phyloP scores from a whole-genome alignment of 2,797 vertebrate species.

The Catostomus latipinnis region DNA sequence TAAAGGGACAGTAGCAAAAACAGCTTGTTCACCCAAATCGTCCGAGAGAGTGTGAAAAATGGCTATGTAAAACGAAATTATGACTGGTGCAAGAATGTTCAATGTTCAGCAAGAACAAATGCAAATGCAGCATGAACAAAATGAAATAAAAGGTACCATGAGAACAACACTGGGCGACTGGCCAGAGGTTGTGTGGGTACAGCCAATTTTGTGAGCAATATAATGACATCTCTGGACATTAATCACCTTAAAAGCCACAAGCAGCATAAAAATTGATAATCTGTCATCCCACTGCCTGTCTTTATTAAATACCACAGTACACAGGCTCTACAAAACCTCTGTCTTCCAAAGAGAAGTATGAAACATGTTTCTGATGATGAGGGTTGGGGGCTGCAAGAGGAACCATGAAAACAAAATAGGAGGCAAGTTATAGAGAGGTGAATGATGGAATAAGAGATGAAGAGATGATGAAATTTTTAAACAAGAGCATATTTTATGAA shows the following conservation, averaged over 20 bases:
- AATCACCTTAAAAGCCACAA: conserved; percentile 75
- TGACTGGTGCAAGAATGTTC: neutral
- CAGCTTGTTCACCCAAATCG: too few relatives aligned
- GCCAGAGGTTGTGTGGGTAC: conserved; percentile 65
- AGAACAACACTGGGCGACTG: conserved; percentile 55
- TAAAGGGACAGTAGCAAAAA: too few relatives aligned
- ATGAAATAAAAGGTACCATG: conserved; percentile 63
- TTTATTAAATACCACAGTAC: conserved; percentile 75
- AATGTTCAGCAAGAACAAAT: too few relatives aligned
- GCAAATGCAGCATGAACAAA: conserved; percentile 43
- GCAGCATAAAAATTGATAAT: conserved; percentile 73
- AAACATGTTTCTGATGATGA: neutral
- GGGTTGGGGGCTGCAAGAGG: neutral
- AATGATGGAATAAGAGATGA: neutral
- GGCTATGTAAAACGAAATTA: too few relatives aligned
- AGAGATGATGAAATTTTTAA: conserved; percentile 50
- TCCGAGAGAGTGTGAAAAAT: too few relatives aligned
- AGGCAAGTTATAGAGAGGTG: neutral
- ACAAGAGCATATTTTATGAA: conserved; percentile 26
- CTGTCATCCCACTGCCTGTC: conserved; percentile 69
- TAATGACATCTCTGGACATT: conserved; percentile 73
- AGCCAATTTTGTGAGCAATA: conserved; percentile 66
- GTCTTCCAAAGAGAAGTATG: neutral
- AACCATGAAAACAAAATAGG: conserved; percentile 12
- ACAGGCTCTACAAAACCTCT: conserved; percentile 44